phyloP scores from a whole-genome alignment of 2,113 vertebrate species.

The Fulmarus glacialis region DNA sequence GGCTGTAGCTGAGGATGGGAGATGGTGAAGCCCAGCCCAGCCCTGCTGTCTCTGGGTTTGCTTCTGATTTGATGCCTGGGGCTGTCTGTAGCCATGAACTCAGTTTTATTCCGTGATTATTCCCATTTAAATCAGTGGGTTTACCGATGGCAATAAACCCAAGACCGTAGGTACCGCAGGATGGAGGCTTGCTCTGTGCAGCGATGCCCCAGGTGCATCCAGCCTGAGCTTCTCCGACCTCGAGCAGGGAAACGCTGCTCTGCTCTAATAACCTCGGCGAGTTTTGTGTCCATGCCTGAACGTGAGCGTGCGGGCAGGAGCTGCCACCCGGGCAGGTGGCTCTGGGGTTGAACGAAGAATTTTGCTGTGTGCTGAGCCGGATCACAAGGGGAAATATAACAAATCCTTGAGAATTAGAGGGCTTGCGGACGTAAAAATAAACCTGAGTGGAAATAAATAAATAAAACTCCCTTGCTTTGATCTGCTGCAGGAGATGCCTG shows the following conservation, averaged over 20 bases:
- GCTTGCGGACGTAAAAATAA: rapidly evolving
- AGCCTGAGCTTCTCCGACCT: neutral
- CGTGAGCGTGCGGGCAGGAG: neutral
- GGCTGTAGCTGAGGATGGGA: rapidly evolving
- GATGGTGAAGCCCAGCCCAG: neutral
- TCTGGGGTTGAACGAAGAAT: rapidly evolving
- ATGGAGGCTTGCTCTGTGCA: neutral
- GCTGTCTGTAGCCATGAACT: neutral
- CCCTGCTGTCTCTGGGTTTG: neutral
- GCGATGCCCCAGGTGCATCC: rapidly evolving
- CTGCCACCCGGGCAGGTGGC: rapidly evolving
- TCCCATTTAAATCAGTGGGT: neutral
- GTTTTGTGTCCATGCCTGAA: neutral
- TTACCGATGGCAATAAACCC: neutral
- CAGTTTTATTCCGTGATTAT: neutral
- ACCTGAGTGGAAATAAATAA: conserved; percentile 6
- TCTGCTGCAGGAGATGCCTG: conserved; percentile 3
- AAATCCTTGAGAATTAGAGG: neutral
- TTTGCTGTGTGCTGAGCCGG: rapidly evolving
- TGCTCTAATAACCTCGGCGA: neutral
- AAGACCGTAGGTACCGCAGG: rapidly evolving
- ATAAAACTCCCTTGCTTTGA: neutral
- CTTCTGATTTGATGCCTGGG: neutral
- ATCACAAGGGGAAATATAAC: neutral
- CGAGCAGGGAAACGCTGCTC: neutral